Percentiles rank a stretch among this genome's conserved stretches.
phyloP scores from a whole-genome alignment of 2,797 vertebrate genomes.

The Diglossa cyanea region DNA sequence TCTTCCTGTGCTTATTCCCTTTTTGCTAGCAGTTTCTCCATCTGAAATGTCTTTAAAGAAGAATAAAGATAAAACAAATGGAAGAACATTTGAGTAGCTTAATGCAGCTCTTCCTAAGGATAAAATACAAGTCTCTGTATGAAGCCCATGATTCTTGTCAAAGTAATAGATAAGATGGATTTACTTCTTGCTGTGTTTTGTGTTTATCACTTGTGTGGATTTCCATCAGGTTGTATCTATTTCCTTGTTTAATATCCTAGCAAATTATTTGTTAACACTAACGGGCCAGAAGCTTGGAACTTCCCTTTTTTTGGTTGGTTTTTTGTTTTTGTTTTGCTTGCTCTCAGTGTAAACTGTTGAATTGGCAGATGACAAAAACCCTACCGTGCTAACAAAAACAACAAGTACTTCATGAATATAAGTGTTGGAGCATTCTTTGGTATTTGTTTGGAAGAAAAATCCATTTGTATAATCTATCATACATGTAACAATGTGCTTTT shows the following conservation, averaged over 20 bases:
- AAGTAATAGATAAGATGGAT: constrained; percentile 50
- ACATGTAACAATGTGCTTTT: constrained; percentile 71
- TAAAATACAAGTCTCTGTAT: constrained; percentile 24
- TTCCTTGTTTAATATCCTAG: constrained; percentile 56
- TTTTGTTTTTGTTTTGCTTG: not conserved
- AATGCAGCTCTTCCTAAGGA: constrained; percentile 55
- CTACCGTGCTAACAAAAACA: constrained; percentile 37
- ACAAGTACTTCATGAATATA: constrained; percentile 33
- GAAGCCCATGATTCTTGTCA: constrained; percentile 50
- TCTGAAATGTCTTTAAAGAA: not conserved
- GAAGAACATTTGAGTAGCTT: constrained; percentile 1
- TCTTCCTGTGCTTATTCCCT: not conserved
- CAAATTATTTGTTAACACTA: constrained; percentile 19
- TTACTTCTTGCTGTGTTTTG: constrained; percentile 48
- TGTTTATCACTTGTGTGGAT: constrained; percentile 25
- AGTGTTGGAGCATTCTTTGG: constrained; percentile 39
- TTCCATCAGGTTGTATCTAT: not conserved
- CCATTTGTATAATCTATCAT: constrained; percentile 70
- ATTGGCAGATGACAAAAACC: constrained; percentile 47
- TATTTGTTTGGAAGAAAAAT: constrained; percentile 67
- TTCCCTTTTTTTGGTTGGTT: not conserved
- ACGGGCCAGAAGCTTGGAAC: constrained; percentile 36
- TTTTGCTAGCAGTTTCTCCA: not conserved
- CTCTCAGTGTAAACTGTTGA: constrained; percentile 30
- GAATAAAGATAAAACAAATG: constrained; percentile 30